These are phyloP conservation scores for Apomyelois bistriatella DNA, from an alignment of 2,888 invertebrate species.

Conservation along the genomic window DNA sequence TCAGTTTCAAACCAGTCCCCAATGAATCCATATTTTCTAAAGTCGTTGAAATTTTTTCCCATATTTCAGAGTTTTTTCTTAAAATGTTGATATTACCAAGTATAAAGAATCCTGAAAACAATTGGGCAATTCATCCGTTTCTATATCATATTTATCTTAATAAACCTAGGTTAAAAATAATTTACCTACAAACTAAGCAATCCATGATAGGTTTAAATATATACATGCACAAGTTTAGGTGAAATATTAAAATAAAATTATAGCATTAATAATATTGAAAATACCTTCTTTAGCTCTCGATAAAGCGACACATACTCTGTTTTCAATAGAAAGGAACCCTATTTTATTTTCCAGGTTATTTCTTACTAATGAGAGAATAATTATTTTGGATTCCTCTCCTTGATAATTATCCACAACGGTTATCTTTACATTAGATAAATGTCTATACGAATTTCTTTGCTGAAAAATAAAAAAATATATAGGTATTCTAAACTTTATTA, in stretches of 20 bases:
- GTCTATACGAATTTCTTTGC: conserved; percentile 45
- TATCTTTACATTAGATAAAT: conserved; percentile 78
- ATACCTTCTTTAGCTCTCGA: conserved; percentile 82
- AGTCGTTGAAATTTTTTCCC: conserved; percentile 74
- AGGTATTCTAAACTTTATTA: no score
- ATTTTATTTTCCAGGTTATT: conserved; percentile 83
- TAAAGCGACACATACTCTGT: conserved; percentile 88
- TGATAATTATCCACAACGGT: conserved; percentile 89
- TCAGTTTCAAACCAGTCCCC: conserved; percentile 58
- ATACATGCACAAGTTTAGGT: no score
- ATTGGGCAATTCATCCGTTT: no score
- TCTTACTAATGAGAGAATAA: conserved; percentile 87
- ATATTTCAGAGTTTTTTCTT: conserved; percentile 67
- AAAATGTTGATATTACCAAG: conserved; percentile 83
- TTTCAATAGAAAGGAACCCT: conserved; percentile 85
- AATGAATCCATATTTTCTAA: conserved; percentile 63
- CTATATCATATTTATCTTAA: no score
- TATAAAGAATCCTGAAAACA: conserved; percentile 79
- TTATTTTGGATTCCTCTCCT: conserved; percentile 89
- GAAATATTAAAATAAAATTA: no score
- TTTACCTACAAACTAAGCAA: no score
- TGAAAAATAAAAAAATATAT: conserved; percentile 28
- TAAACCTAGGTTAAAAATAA: no score
- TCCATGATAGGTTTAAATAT: no score
- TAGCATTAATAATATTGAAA: no score